Conservation (phyloP, 2,797 vertebrate genomes). For the Paguma larvata region DNA sequence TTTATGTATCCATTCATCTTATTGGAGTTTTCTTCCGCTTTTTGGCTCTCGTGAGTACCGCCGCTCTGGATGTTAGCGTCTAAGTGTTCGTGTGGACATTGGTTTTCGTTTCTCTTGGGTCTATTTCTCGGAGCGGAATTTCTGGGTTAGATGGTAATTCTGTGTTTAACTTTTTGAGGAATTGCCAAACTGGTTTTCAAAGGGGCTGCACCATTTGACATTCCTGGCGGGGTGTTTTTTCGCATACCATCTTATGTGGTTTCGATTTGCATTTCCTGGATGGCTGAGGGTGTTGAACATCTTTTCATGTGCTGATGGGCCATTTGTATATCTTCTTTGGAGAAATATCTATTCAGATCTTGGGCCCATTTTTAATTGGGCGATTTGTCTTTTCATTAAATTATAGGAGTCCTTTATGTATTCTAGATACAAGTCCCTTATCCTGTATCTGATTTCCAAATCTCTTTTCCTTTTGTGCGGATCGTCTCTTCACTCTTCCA, state of each 20-base stretch:
- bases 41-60: neutral
- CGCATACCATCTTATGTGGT: neutral
- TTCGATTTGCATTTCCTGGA: slow-evolving; percentile 31
- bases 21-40: neutral
- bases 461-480: neutral
- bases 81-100: neutral
- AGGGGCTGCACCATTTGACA: neutral
- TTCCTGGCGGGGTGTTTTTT: neutral
- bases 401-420: slow-evolving; percentile 36
- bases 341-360: slow-evolving; percentile 36
- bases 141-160: neutral
- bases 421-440: slow-evolving; percentile 3
- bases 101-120: neutral
- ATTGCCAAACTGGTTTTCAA: neutral
- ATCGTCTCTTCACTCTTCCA: slow-evolving; percentile 36
- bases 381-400: slow-evolving; percentile 46
- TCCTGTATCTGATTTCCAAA: neutral
- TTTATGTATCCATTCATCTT: neutral
- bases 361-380: slow-evolving; percentile 54
- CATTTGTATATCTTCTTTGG: slow-evolving; percentile 41
- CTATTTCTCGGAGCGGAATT: neutral
- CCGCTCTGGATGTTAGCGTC: neutral
- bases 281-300: neutral
- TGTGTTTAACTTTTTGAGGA: neutral
- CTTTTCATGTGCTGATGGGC: slow-evolving; percentile 15